phyloP scores from a whole-genome alignment of 2,113 vertebrate species.

The Sylvia atricapilla region DNA sequence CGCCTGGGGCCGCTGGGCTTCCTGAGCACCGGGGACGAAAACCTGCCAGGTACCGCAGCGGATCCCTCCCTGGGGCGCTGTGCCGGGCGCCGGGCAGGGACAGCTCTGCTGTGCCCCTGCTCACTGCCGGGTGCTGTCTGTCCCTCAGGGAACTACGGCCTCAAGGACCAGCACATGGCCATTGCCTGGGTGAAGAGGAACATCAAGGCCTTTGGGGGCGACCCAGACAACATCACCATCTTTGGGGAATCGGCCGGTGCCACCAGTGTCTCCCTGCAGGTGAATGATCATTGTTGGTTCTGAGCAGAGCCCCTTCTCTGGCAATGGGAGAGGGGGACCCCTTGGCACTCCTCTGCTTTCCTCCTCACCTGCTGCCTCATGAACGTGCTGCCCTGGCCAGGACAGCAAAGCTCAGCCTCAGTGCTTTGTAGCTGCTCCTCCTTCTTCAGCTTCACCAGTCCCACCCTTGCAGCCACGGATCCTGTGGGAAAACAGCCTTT shows the following conservation, averaged over 20 bases:
- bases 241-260: constrained; percentile 94
- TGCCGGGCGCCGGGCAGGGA: fast-evolving
- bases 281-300: not conserved
- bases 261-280: constrained; percentile 86
- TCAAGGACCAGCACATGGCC: constrained; percentile 94
- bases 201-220: constrained; percentile 88
- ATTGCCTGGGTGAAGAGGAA: constrained; percentile 96
- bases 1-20: constrained; percentile 89
- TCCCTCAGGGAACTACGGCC: constrained; percentile 87
- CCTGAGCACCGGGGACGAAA: constrained; percentile 87
- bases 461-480: fast-evolving
- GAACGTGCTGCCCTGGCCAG: not conserved
- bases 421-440: not conserved
- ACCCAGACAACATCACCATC: constrained; percentile 87
- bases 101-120: not conserved
- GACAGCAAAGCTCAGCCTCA: not conserved
- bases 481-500: not conserved
- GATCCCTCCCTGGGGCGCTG: not conserved
- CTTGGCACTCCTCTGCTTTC: not conserved
- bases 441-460: not conserved
- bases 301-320: not conserved
- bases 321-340: no score
- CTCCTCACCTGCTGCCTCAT: not conserved
- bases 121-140: not conserved
- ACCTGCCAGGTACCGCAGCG: constrained; percentile 70